Percentiles rank a stretch among this genome's conserved stretches.
Evolutionary conservation across 2,888 invertebrate species (phyloP).

Genomic region (Brachypalpus laphriformis): DNA sequence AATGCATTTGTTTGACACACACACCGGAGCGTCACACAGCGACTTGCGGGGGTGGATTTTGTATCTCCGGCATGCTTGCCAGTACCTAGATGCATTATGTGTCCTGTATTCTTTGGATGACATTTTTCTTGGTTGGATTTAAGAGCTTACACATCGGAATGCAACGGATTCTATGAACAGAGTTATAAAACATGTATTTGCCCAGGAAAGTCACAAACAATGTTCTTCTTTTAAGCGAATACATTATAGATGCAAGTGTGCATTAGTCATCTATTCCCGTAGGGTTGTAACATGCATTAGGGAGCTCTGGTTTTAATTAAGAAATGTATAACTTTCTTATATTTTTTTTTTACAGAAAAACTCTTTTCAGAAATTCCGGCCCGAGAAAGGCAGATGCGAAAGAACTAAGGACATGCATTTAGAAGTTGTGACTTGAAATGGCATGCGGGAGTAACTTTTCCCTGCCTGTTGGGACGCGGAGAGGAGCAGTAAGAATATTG

Average conservation of each 20-base stretch:
- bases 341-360: neutral
- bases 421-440: conserved; percentile 1
- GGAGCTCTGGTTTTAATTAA: conserved; percentile 13
- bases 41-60: neutral
- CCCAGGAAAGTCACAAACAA: conserved; percentile 8
- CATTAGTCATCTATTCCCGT: conserved; percentile 1
- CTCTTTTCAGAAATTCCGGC: neutral
- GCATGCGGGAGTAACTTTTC: neutral
- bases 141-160: neutral
- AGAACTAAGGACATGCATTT: neutral
- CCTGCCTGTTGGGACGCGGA: too few relatives aligned
- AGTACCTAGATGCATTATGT: neutral
- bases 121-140: neutral
- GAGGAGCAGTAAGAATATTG: too few relatives aligned
- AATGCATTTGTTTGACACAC: conserved; percentile 30
- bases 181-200: conserved; percentile 15
- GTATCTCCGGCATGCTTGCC: neutral
- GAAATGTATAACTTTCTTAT: conserved; percentile 7
- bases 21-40: neutral
- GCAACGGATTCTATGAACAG: neutral
- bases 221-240: neutral
- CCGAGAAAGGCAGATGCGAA: neutral
- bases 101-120: neutral
- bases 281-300: conserved; percentile 1
- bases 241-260: conserved; percentile 11